A percentile compares a stretch with the other conserved stretches of the same genome.
Evolutionary conservation across 2,113 vertebrate species (phyloP).

Genomic region (Eclectus roratus): DNA sequence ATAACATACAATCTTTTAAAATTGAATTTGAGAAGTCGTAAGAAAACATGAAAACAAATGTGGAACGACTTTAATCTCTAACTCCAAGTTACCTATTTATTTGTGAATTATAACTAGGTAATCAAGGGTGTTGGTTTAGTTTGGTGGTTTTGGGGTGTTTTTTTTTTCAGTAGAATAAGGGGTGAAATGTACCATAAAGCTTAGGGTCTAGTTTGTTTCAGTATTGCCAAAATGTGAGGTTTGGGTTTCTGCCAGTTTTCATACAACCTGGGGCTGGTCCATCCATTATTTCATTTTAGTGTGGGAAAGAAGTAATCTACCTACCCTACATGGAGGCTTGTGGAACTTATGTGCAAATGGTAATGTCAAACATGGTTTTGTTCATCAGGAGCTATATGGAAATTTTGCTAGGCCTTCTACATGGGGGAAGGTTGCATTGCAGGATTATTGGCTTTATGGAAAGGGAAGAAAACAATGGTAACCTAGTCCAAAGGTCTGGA

Average conservation of each 20-base stretch:
- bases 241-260: not conserved
- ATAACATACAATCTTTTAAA: not conserved
- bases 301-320: not conserved
- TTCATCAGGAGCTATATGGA: not conserved
- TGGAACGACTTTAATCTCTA: not conserved
- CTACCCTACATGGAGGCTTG: not conserved
- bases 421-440: not conserved
- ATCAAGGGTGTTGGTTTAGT: not conserved
- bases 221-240: not conserved
- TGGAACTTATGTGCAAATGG: not conserved
- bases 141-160: not conserved
- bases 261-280: not conserved
- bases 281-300: not conserved
- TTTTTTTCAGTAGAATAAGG: not conserved
- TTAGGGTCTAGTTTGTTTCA: not conserved
- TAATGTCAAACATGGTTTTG: not conserved
- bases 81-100: not conserved
- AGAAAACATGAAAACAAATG: not conserved
- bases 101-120: not conserved
- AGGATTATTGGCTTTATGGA: conserved; percentile 7
- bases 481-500: not conserved
- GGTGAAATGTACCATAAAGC: not conserved
- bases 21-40: not conserved
- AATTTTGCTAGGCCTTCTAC: not conserved
- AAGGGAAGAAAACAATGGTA: not conserved